These are phyloP conservation scores for Exocentrus adspersus DNA, from an alignment of 2,888 invertebrate genomes.

Conservation along the genomic window DNA sequence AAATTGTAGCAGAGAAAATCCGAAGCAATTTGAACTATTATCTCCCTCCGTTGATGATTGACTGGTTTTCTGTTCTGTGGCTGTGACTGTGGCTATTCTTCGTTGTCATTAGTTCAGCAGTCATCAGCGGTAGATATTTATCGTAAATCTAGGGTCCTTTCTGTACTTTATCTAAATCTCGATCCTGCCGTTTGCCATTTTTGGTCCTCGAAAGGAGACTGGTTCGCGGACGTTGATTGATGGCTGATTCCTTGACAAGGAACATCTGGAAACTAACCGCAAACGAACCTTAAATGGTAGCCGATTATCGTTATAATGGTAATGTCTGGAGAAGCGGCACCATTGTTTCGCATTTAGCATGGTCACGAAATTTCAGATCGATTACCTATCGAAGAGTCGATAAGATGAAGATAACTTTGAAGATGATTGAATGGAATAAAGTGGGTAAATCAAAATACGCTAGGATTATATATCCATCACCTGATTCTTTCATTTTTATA, in stretches of 20 bases:
- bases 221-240: background rate
- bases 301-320: background rate
- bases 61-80: too few relatives aligned
- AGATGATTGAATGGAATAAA: too few relatives aligned
- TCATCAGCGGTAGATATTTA: background rate
- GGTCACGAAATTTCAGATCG: background rate
- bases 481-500: too few relatives aligned
- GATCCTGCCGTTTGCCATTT: background rate
- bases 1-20: too few relatives aligned
- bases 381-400: too few relatives aligned
- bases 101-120: background rate
- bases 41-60: too few relatives aligned
- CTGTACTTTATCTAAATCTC: background rate
- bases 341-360: background rate
- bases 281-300: background rate
- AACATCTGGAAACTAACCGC: background rate
- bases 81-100: background rate
- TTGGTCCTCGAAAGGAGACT: background rate
- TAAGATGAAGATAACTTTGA: too few relatives aligned
- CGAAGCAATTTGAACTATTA: too few relatives aligned
- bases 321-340: background rate
- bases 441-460: too few relatives aligned
- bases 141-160: slow-evolving; percentile 3
- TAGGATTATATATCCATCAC: too few relatives aligned
- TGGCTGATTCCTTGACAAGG: background rate